Conservation (phyloP, 2,888 invertebrate genomes). For the Rhagonycha lutea region DNA sequence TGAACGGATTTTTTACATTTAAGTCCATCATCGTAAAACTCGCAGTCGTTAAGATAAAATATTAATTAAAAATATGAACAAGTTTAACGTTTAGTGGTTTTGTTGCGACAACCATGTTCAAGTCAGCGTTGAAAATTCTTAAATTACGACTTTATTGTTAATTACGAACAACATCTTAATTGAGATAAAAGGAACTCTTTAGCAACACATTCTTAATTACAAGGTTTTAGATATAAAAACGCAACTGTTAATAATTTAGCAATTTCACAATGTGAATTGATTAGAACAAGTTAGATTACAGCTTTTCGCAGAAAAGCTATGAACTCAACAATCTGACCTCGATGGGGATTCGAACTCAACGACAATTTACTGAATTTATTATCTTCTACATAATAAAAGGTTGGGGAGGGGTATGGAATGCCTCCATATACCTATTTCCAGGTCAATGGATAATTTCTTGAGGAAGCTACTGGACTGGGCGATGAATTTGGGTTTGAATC, state of each 20-base stretch:
- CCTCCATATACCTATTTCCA: too few relatives aligned
- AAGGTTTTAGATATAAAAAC: not conserved
- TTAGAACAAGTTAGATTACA: too few relatives aligned
- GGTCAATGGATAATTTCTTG: too few relatives aligned
- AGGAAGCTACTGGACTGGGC: too few relatives aligned
- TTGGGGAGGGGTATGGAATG: too few relatives aligned
- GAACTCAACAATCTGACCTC: too few relatives aligned
- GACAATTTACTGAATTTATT: too few relatives aligned
- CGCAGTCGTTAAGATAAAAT: slow-evolving; percentile 20
- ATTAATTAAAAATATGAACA: slow-evolving; percentile 17
- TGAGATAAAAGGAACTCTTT: not conserved
- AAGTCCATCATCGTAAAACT: slow-evolving; percentile 3
- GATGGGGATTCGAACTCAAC: too few relatives aligned
- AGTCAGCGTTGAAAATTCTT: not conserved
- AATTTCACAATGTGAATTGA: not conserved
- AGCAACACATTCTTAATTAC: not conserved
- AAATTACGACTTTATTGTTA: not conserved
- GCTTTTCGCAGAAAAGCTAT: too few relatives aligned
- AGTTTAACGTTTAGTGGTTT: not conserved
- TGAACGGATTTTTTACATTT: not conserved
- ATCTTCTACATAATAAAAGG: too few relatives aligned
- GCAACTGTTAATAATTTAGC: not conserved
- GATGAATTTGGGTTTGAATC: too few relatives aligned
- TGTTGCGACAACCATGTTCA: not conserved
- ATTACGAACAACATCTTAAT: not conserved